These are phyloP conservation scores for Leptonema lineaticorne DNA, from an alignment of 1,140 invertebrate genomes.

Conservation along the genomic window DNA sequence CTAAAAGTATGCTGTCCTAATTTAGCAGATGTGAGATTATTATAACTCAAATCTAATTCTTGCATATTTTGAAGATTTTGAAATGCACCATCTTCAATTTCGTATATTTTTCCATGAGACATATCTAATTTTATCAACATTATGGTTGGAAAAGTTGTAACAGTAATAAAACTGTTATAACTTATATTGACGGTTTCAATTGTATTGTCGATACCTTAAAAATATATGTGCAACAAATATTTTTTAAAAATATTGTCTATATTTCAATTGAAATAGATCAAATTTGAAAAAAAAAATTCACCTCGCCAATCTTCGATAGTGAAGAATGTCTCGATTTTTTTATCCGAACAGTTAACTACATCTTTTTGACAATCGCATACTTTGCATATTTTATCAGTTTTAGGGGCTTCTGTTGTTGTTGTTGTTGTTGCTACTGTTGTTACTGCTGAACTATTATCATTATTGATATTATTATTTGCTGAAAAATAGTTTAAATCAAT, in stretches of 20 bases:
- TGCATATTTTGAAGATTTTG: constrained; percentile 61
- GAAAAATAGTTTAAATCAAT: no score
- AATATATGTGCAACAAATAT: no score
- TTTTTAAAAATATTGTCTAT: no score
- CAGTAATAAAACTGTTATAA: constrained; percentile 50
- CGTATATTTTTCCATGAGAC: constrained; percentile 58
- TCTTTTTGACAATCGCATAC: constrained; percentile 45
- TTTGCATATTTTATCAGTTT: constrained; percentile 43
- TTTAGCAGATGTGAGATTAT: constrained; percentile 59
- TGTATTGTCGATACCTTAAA: no score
- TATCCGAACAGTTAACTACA: constrained; percentile 45
- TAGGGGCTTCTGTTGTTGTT: not conserved
- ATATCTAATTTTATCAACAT: constrained; percentile 48
- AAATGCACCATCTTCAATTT: constrained; percentile 64
- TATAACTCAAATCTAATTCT: constrained; percentile 68
- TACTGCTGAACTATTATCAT: no score
- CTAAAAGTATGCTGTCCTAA: constrained; percentile 66
- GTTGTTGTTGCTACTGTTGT: not conserved
- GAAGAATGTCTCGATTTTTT: constrained; percentile 43
- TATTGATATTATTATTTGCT: no score
- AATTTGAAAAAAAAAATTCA: no score
- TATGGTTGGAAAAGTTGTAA: constrained; percentile 47
- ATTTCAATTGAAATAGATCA: no score
- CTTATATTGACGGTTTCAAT: constrained; percentile 56
- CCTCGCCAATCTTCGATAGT: constrained; percentile 46